Conservation (phyloP, 2,888 invertebrate genomes). For the Anarsia innoxiella region DNA sequence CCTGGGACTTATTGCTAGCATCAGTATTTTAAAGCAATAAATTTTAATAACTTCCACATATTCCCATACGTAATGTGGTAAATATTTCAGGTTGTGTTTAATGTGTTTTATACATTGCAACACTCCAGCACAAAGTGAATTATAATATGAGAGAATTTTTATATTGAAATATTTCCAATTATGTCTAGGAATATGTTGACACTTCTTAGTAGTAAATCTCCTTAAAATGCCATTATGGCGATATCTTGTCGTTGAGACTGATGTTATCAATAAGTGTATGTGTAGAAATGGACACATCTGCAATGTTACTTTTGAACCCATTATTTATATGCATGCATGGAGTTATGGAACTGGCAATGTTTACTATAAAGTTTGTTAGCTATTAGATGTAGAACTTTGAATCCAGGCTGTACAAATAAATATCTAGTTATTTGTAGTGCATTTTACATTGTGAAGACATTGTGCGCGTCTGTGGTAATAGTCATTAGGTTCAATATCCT, state of each 20-base stretch:
- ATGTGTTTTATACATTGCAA: conserved; percentile 20
- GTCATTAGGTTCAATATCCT: conserved; percentile 51
- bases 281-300: conserved; percentile 15
- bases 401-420: conserved; percentile 69
- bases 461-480: conserved; percentile 61
- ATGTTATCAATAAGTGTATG: conserved; percentile 60
- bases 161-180: conserved; percentile 36
- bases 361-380: conserved; percentile 62
- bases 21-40: conserved; percentile 59
- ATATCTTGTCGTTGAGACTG: conserved; percentile 62
- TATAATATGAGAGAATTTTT: conserved; percentile 47
- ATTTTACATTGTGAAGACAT: conserved; percentile 65
- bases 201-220: conserved; percentile 42
- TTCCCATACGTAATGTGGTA: conserved; percentile 31
- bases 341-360: conserved; percentile 45
- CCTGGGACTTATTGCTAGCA: conserved; percentile 57
- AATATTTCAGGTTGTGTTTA: conserved; percentile 26
- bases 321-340: conserved; percentile 33
- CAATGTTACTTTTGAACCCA: conserved; percentile 26
- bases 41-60: conserved; percentile 34
- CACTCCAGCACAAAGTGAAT: conserved; percentile 42
- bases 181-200: conserved; percentile 45
- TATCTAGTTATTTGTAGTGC: conserved; percentile 69
- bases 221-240: conserved; percentile 38
- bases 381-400: conserved; percentile 68